A percentile compares a stretch with the other conserved stretches of the same genome.
Evolutionary conservation across 2,888 invertebrate species (phyloP).

Genomic region (Dugesia japonica): DNA sequence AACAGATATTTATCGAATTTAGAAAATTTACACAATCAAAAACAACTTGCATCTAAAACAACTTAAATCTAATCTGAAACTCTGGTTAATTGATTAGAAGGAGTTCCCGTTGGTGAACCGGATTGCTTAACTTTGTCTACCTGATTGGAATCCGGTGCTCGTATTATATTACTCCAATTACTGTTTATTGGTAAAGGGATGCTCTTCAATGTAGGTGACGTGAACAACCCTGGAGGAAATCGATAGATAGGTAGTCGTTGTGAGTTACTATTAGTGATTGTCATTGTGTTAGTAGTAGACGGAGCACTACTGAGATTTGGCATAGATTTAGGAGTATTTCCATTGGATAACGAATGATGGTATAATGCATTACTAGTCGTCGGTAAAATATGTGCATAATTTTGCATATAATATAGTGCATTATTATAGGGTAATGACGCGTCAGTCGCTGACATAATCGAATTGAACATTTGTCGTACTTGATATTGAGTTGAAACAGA

Average conservation of each 20-base stretch:
- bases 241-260: not conserved
- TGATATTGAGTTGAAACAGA: not conserved
- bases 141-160: not conserved
- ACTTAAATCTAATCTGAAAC: not conserved
- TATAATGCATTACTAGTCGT: not conserved
- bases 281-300: not conserved
- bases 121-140: not conserved
- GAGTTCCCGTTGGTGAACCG: not conserved
- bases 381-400: not conserved
- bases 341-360: not conserved
- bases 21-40: not conserved
- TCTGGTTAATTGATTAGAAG: not conserved
- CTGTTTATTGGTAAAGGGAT: not conserved
- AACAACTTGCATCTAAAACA: not conserved
- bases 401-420: not conserved
- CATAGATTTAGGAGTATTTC: not conserved
- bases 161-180: not conserved
- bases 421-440: not conserved
- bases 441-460: not conserved
- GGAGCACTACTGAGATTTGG: slow-evolving; percentile 20
- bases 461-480: slow-evolving; percentile 20
- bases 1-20: not conserved
- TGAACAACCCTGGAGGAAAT: not conserved
- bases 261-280: not conserved
- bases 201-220: not conserved